These are phyloP conservation scores for Cassiopea xamachana DNA, from an alignment of 30 jellyfish, hydroid and myxozoan genomes.

Conservation along the genomic window DNA sequence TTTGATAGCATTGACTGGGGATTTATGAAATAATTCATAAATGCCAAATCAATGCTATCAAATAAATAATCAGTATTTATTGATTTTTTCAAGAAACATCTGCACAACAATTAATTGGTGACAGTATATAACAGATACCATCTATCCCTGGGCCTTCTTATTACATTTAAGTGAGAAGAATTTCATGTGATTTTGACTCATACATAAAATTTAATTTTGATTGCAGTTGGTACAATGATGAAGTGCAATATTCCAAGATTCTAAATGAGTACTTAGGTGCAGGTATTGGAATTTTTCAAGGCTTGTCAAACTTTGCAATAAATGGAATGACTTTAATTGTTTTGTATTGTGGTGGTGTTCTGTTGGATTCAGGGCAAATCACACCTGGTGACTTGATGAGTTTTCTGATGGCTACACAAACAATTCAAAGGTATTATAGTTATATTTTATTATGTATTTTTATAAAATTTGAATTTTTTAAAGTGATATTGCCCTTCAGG, in stretches of 20 bases:
- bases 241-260: constrained; percentile 73
- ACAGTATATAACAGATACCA: too few species aligned
- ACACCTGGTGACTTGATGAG: constrained; percentile 95
- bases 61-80: too few species aligned
- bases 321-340: constrained; percentile 92
- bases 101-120: too few species aligned
- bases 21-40: too few species aligned
- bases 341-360: constrained; percentile 87
- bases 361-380: constrained; percentile 76
- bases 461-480: too few species aligned
- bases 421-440: constrained; percentile 77
- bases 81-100: too few species aligned
- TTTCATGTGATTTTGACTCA: too few species aligned
- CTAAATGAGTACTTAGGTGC: constrained; percentile 89
- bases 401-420: constrained; percentile 96
- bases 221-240: constrained; percentile 85
- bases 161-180: too few species aligned
- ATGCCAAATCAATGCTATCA: too few species aligned
- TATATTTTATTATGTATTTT: background rate
- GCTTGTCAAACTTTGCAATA: constrained; percentile 91
- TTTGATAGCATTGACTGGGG: too few species aligned
- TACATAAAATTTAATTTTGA: too few species aligned
- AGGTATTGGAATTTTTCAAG: constrained; percentile 97
- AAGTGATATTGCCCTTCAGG: too few species aligned
- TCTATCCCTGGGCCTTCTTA: background rate